A percentile compares a stretch with the other conserved stretches of the same genome.
Evolutionary conservation across 1,140 invertebrate genomes (phyloP).

Genomic region (Philaenus spumarius): DNA sequence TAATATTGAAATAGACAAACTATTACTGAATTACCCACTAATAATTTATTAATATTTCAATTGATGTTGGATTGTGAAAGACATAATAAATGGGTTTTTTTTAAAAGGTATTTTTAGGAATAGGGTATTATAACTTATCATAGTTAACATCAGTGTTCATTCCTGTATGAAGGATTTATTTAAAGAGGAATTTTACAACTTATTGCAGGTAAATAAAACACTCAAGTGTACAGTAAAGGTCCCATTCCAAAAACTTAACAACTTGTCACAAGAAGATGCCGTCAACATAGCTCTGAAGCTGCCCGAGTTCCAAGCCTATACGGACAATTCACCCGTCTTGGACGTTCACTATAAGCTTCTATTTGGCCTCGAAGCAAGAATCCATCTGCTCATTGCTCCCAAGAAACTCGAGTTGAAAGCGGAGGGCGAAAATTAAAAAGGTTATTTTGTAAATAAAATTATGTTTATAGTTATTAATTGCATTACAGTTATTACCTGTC

Average conservation of each 20-base stretch:
- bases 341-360: background rate
- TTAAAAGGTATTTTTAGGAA: background rate
- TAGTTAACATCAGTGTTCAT: background rate
- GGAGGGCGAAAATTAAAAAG: background rate
- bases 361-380: background rate
- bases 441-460: too few relatives aligned
- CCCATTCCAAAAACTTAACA: slow-evolving; percentile 3
- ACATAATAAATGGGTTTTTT: background rate
- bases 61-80: slow-evolving; percentile 3
- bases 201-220: slow-evolving; percentile 17
- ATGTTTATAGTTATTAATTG: too few relatives aligned
- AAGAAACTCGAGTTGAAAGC: background rate
- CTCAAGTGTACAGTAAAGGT: slow-evolving; percentile 18
- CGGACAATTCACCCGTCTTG: background rate
- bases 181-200: too few relatives aligned
- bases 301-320: slow-evolving; percentile 14
- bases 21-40: background rate
- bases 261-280: slow-evolving; percentile 21
- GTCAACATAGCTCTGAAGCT: slow-evolving; percentile 14
- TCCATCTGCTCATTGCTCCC: background rate
- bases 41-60: background rate
- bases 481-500: too few relatives aligned
- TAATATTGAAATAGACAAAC: too few relatives aligned
- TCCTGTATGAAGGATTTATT: too few relatives aligned
- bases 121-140: background rate